Evolutionary conservation across 2,888 invertebrate species (phyloP), one percentile per base, ranked within the genome.

Genomic region (Eupithecia inturbata): DNA sequence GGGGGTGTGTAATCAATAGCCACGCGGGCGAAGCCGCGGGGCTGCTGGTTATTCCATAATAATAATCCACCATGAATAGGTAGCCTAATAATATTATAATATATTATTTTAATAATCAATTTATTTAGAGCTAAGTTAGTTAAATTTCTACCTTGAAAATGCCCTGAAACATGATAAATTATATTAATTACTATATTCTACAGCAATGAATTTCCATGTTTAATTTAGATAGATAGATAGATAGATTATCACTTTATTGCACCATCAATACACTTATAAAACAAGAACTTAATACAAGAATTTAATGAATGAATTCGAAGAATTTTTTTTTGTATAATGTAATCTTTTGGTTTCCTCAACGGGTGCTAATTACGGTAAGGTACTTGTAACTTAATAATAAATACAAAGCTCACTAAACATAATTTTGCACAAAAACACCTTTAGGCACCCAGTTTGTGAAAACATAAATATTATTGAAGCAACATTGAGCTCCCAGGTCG

Each of bases 381-480:
- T 57, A 57, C 12, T 53, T 22, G 22, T 53, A 53, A 45, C 45
- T n/a, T 45, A 19, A n/a, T 45, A 45, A 45, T 45, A 45, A n/a
- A 53, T 22, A 53, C 22, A 22, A 53, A 53, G 10, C 22, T 53
- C 9, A 26, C 22, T 26, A 1, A 26, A 26, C 57, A 57, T 4
- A 57, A 57, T 12, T 57, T 12, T n/a, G 26, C 12, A 57, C 57
- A 57, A 57, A 53, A 57, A 26, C 26, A 22, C 57, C 57, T 57
- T 57, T 4, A 57, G 57, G 57, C 57, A 26, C 1, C 26, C 57
- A 57, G 26, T 57, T 57, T 57, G 5, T 14, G 53, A 12, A n/a
- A 67, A 57, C 70, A 71, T 68, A 64, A 74, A 71, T 74, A 71
- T 71, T 74, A 68, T 74, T 68, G 45, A 66, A 71, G 74, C 57